Conservation (phyloP, 2,888 invertebrate species). For the Sepiola atlantica region DNA sequence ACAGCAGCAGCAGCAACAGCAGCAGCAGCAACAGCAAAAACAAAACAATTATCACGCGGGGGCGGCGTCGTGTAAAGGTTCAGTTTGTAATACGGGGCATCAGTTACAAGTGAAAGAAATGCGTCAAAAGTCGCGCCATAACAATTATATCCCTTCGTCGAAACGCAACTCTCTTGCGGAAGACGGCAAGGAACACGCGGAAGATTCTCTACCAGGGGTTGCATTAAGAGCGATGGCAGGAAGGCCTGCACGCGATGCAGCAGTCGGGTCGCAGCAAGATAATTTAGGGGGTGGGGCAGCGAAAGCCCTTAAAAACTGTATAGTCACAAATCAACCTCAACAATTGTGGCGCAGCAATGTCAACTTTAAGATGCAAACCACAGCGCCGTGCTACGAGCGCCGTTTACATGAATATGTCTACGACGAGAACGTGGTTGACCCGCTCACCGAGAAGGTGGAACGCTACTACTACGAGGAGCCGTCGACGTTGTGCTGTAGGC, state of each 20-base stretch:
- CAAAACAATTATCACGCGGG: neutral
- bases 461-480: constrained; percentile 68
- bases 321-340: constrained; percentile 11
- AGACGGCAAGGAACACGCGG: constrained; percentile 55
- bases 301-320: neutral
- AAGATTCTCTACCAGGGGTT: constrained; percentile 19
- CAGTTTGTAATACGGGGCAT: neutral
- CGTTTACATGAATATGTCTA: constrained; percentile 69
- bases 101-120: neutral
- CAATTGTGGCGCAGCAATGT: constrained; percentile 36
- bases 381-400: neutral
- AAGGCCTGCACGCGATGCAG: constrained; percentile 37
- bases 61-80: neutral
- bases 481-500: constrained; percentile 51
- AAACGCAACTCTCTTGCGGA: constrained; percentile 45
- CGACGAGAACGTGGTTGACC: constrained; percentile 70
- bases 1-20: neutral
- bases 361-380: neutral
- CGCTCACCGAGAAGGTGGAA: constrained; percentile 69
- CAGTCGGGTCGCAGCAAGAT: neutral
- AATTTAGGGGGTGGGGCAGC: neutral
- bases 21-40: neutral
- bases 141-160: neutral
- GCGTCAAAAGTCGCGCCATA: neutral
- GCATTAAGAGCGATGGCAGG: constrained; percentile 48